Base-by-base conservation (phyloP, 1,140 invertebrate species). In the Sminthurinus signatus region DNA sequence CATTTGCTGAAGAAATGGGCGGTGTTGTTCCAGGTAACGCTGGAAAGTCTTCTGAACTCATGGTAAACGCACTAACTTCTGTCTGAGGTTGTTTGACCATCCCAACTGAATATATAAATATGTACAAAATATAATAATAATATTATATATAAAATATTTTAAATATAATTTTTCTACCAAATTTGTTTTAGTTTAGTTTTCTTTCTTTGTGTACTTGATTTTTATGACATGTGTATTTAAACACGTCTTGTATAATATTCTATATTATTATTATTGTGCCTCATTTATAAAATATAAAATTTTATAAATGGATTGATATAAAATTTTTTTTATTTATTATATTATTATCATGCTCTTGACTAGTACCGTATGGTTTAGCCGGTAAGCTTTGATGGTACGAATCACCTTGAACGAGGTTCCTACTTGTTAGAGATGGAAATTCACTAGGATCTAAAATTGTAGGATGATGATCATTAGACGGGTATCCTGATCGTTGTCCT, bases 21-120 rank as follows among this genome's bases (percentile, higher is more conserved):
- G 65, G 66, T 21, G 67, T 58, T 17, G 83, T 80, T 28, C 85
- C 85, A 52, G 85, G 96, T 78, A 99, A 82, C 75, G 96, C 96
- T 68, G 96, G 96, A 80, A 99, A 99, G 79, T 99, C 96, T 81
- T 99, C 96, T 70, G 88, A 91, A 72, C 93, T 95, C 85, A 98
- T 97, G 69, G 90, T 92, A 80, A 98, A 98, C 79, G 97, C 95
- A 73, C 86, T 91, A 71, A 90, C 83, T 78, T 94, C 90, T 31
- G 88, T 85, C 73, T 88, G 88, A 64, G 90, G 90, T 77, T 93
- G 90, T 79, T 96, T 96, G 67, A 96, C 93, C 89, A 95, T 94
- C 74, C 92, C 92, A 78, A 94, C 91, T 58, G n/a, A 51, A 31
- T 10, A n/a, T n/a, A n/a, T n/a, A n/a, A n/a, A n/a, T n/a, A n/a